Conservation (phyloP, 2,797 vertebrate genomes). For the Clarias pachynema region DNA sequence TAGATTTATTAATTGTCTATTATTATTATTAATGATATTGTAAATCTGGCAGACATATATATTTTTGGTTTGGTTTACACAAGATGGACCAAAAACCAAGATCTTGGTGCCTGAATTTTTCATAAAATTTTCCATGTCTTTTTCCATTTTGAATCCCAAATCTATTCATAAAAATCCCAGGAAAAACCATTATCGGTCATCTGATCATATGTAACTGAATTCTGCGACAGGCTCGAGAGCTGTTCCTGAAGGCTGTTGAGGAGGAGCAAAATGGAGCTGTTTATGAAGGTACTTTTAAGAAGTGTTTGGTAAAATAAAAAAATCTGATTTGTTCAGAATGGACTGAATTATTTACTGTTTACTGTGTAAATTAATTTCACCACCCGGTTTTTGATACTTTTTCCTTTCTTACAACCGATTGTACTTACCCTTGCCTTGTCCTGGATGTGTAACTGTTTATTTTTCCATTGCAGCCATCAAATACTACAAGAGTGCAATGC, state of each 20-base stretch:
- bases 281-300: conserved; percentile 85
- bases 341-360: neutral
- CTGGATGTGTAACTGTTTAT: neutral
- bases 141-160: neutral
- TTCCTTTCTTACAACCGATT: neutral
- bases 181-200: neutral
- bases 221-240: conserved; percentile 86
- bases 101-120: neutral
- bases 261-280: conserved; percentile 95
- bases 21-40: neutral
- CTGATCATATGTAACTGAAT: conserved; percentile 43
- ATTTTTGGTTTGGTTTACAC: neutral
- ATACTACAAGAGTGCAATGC: conserved; percentile 98
- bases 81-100: neutral
- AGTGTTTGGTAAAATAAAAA: neutral
- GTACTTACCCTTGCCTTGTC: neutral
- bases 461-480: conserved; percentile 87
- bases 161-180: neutral
- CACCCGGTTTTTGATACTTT: neutral
- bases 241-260: conserved; percentile 94
- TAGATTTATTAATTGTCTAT: neutral
- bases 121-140: neutral
- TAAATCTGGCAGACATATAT: neutral
- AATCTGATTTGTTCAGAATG: neutral
- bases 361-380: neutral